Evolutionary conservation across 2,113 vertebrate genomes (phyloP).

Genomic region (Microtus oregoni): DNA sequence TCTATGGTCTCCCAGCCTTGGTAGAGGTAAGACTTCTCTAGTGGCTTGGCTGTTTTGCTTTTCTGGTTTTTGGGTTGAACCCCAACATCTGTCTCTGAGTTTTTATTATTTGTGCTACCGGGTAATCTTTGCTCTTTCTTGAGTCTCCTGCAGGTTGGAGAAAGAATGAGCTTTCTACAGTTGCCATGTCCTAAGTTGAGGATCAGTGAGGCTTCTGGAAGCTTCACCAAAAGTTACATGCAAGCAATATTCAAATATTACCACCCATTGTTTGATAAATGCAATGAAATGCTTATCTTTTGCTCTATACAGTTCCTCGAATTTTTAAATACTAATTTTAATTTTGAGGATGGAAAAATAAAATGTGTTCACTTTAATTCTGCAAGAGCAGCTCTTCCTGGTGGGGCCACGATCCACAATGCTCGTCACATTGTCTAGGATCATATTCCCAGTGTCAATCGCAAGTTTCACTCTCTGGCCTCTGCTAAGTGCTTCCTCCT

Average conservation of each 20-base stretch:
- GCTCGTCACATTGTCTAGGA: not conserved
- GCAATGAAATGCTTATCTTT: not conserved
- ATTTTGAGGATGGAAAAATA: not conserved
- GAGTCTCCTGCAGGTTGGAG: not conserved
- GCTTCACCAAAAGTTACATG: not conserved
- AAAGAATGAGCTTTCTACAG: rapidly evolving
- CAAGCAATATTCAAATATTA: rapidly evolving
- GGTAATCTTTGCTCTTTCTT: rapidly evolving
- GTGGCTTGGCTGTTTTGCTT: no score
- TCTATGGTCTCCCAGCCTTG: no score
- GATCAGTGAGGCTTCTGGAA: not conserved
- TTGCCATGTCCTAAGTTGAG: not conserved
- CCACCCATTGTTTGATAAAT: rapidly evolving
- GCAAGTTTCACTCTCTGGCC: not conserved
- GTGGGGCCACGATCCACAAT: not conserved
- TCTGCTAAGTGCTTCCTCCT: rapidly evolving
- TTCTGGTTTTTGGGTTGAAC: no score
- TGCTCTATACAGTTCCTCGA: not conserved
- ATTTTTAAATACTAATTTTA: not conserved
- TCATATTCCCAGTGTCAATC: not conserved
- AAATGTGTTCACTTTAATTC: not conserved
- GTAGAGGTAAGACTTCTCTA: no score
- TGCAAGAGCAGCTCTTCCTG: no score
- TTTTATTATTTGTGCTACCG: no score
- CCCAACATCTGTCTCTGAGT: no score